Evolutionary conservation across 2,888 invertebrate genomes (phyloP).

Genomic region (Zootermopsis nevadensis): DNA sequence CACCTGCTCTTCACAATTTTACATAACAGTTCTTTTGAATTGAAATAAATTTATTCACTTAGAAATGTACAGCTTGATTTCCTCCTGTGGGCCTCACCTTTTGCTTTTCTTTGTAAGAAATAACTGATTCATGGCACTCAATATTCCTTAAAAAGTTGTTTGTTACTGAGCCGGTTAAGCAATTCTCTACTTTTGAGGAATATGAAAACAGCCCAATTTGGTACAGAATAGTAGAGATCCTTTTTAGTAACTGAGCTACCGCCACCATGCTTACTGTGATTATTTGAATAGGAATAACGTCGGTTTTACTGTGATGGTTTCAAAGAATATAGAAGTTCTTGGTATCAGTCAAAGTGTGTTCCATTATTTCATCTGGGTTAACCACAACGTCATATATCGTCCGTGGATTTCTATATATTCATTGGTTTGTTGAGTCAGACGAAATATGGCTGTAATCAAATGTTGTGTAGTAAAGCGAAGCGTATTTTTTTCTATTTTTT

Average conservation of each 20-base stretch:
- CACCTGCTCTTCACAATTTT: slow-evolving; percentile 1
- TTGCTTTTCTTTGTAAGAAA: too few relatives aligned
- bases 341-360: neutral
- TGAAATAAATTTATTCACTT: slow-evolving; percentile 30
- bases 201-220: too few relatives aligned
- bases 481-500: neutral
- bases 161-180: too few relatives aligned
- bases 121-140: too few relatives aligned
- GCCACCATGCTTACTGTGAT: too few relatives aligned
- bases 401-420: neutral
- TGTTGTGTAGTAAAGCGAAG: slow-evolving; percentile 31
- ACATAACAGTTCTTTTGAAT: neutral
- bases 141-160: too few relatives aligned
- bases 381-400: neutral
- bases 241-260: too few relatives aligned
- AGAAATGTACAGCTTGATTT: neutral
- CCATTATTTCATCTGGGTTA: neutral
- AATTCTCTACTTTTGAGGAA: too few relatives aligned
- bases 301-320: too few relatives aligned
- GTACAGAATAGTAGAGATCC: too few relatives aligned
- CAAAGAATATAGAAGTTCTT: too few relatives aligned
- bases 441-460: slow-evolving; percentile 36
- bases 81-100: neutral
- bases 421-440: slow-evolving; percentile 7
- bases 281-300: too few relatives aligned